phyloP scores from a whole-genome alignment of 2,113 vertebrate species.

The Eupsittula cactorum region DNA sequence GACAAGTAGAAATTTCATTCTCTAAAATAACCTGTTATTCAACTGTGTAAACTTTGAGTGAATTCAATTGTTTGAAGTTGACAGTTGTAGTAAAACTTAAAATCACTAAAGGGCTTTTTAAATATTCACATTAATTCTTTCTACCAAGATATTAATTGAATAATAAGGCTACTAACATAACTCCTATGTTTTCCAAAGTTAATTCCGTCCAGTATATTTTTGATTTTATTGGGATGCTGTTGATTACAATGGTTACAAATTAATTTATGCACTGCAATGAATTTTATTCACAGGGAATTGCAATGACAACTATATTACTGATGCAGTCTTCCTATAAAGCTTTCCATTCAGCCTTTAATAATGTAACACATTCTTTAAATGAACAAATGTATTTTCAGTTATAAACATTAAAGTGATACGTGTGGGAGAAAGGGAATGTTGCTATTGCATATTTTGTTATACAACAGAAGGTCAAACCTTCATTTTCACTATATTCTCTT shows the following conservation, averaged over 20 bases:
- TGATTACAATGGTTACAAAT: slow-evolving; percentile 12
- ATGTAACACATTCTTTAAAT: background rate
- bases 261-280: slow-evolving; percentile 30
- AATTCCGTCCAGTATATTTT: slow-evolving; percentile 23
- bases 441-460: background rate
- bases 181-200: background rate
- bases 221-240: slow-evolving; percentile 18
- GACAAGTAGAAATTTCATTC: background rate
- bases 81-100: background rate
- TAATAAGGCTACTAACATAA: background rate
- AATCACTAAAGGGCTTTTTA: background rate
- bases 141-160: background rate
- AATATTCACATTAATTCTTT: slow-evolving; percentile 10
- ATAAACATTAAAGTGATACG: background rate
- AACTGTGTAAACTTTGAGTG: background rate
- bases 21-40: background rate
- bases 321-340: background rate
- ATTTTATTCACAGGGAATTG: background rate
- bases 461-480: background rate
- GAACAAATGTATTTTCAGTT: background rate
- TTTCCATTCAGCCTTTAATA: background rate
- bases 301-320: background rate
- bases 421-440: background rate
- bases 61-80: background rate
- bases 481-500: background rate